Conservation (phyloP, 2,888 invertebrate species). For the Miltochrista miniata region DNA sequence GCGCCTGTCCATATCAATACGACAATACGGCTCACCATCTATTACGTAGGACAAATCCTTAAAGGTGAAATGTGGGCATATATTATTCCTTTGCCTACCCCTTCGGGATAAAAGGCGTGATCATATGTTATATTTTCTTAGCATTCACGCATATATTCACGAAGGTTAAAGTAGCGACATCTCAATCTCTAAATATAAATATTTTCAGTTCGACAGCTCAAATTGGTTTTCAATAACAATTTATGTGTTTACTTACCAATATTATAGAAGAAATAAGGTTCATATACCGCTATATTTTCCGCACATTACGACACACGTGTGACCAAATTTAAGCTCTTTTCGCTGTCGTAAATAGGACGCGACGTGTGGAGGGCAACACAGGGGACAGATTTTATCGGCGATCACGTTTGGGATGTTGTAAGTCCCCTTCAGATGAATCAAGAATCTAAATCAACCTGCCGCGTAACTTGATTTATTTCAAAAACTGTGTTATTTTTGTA, state of each 20-base stretch:
- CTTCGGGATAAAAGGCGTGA: no score
- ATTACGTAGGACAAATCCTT: no score
- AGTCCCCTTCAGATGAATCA: constrained; percentile 44
- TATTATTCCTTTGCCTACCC: no score
- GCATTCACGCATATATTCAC: no score
- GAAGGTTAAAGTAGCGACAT: no score
- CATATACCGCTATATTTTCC: constrained; percentile 33
- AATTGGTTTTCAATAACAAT: constrained; percentile 19
- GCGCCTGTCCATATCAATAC: no score
- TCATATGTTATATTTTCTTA: no score
- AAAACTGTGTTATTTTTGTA: constrained; percentile 31
- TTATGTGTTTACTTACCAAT: no score
- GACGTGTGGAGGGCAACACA: constrained; percentile 36
- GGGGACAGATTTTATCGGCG: constrained; percentile 51
- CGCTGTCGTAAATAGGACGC: constrained; percentile 34
- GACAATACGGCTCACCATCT: no score
- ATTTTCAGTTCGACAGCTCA: constrained; percentile 28
- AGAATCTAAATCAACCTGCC: constrained; percentile 50
- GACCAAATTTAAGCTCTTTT: constrained; percentile 46
- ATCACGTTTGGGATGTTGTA: constrained; percentile 39
- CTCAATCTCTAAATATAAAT: constrained; percentile 25
- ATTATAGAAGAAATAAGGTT: no score
- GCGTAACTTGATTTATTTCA: constrained; percentile 49
- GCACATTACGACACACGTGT: constrained; percentile 45
- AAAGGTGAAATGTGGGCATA: no score